Evolutionary conservation across 2,113 vertebrate genomes (phyloP), one percentile per base, ranked within the genome.

Genomic region (Oryzias curvinotus): DNA sequence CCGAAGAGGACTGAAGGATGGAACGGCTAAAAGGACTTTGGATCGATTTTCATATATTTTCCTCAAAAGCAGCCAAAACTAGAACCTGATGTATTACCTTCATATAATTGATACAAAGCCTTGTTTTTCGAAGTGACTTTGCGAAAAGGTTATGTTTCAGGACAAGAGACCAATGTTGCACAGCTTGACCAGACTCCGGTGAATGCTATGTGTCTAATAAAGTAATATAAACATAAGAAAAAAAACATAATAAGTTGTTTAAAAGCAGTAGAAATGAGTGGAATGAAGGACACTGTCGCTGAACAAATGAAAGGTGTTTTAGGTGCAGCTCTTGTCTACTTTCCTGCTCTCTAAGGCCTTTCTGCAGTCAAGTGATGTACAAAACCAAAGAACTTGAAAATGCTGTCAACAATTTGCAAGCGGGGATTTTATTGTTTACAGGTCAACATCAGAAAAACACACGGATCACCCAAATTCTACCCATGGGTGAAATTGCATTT

Each of bases 401-500:
- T 54, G 45, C 36, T 73, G 68, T 76, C 73, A 69, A 71, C 78
- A 78, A 67, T 61, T 67, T 60, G 14, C 60, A 62, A 55, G 49
- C 25, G 53, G 64, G 42, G 51, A 54, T 80, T 62, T 68, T 73
- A 53, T 57, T 83, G 81, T 89, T 87, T 83, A 85, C 81, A 87
- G 78, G 63, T 47, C 76, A 59, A 48, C 68, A 62, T 75, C 67
- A 58, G 36, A 52, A 71, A 67, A 82, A 68, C 65, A 62, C 75
- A 63, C 51, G 2, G 30, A 51, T 74, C 62, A 79, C 75, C 71
- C 77, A 78, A 87, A 78, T 90, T 88, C 83, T 87, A 89, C 77
- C 85, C 86, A 87, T 85, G 86, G 87, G 85, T 91, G 90, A 91
- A 91, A 91, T 91, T 87, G 87, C 85, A 85, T 91, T 23, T 85